Evolutionary conservation across 2,888 invertebrate genomes (phyloP), one percentile per base, ranked within the genome.

Genomic region (Willowsia nigromaculata): DNA sequence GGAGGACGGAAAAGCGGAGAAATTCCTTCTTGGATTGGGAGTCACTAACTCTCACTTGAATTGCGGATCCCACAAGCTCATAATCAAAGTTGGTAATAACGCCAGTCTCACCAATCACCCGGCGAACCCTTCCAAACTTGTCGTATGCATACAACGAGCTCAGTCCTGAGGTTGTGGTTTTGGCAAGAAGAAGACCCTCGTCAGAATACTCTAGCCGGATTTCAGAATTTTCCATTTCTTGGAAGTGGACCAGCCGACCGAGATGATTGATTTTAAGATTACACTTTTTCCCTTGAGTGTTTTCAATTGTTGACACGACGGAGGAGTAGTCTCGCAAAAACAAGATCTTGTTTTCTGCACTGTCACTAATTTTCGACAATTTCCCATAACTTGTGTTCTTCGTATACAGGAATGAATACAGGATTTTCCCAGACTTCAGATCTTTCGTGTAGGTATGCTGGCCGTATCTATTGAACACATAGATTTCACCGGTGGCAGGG

Each of bases 331-430:
- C 98, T 92, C 99, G 95, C 81, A 98, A 94, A 93, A 99, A 96
- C 93, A 97, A 97, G 93, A 99, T 97, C 94, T 97, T 97, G 93
- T 98, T 97, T 91, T 98, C 98, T 3, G 98, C 97, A 88, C 97
- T 97, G 94, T 99, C 99, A 1, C 97, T 98, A 1, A 99, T 98
- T 0, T 97, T 97, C 0, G 97, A 97, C 83, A 99, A 94, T 93
- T 98, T 97, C 0, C 99, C 99, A 93, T 98, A 98, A 93, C 98
- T 98, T 7, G 98, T 98, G 93, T 98, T 98, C 93, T 99, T 99
- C 74, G 98, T 98, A 95, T 99, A 99, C 30, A 98, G 95, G 95
- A 99, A 99, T 74, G 98, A 97, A 94, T 99, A 99, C 93, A 98
- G 95, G 5, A 97, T 97, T 94, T 98, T 97, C 74, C 97, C 98